These are phyloP conservation scores for Ailuropoda melanoleuca DNA, from an alignment of 2,113 vertebrate species.

Conservation along the genomic window DNA sequence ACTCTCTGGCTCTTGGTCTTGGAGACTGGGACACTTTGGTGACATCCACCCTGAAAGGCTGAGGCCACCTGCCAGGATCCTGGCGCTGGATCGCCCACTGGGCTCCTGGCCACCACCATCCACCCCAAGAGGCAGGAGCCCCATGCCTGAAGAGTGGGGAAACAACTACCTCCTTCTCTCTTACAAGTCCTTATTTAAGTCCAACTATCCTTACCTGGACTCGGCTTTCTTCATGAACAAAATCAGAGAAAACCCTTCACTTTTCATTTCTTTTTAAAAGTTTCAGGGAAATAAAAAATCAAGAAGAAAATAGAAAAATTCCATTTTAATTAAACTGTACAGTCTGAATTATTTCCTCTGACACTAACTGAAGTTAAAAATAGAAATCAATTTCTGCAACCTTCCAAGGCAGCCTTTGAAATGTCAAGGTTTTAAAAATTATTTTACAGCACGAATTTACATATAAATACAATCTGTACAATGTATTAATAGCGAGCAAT, in stretches of 20 bases:
- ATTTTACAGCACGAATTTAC: conserved; percentile 81
- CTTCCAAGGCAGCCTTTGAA: conserved; percentile 65
- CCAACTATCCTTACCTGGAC: neutral
- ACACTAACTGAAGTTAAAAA: conserved; percentile 59
- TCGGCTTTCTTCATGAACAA: neutral
- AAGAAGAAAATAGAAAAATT: conserved; percentile 49
- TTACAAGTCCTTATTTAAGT: neutral
- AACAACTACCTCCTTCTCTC: rapidly evolving
- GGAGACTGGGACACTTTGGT: neutral
- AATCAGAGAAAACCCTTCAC: neutral
- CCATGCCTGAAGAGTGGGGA: rapidly evolving
- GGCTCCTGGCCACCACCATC: neutral
- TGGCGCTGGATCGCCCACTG: neutral
- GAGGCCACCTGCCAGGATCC: neutral
- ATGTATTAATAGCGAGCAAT: conserved; percentile 24
- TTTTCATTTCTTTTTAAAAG: neutral
- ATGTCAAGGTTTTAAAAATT: conserved; percentile 73
- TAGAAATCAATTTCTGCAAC: conserved; percentile 64
- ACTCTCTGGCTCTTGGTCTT: neutral
- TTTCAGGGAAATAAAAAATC: conserved; percentile 30
- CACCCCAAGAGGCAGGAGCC: rapidly evolving
- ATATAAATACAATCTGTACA: conserved; percentile 84
- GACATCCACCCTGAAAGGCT: neutral
- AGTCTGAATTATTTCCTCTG: conserved; percentile 37
- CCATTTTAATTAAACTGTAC: conserved; percentile 76